These are phyloP conservation scores for Poecilia picta DNA, from an alignment of 2,797 vertebrate genomes.

Conservation along the genomic window DNA sequence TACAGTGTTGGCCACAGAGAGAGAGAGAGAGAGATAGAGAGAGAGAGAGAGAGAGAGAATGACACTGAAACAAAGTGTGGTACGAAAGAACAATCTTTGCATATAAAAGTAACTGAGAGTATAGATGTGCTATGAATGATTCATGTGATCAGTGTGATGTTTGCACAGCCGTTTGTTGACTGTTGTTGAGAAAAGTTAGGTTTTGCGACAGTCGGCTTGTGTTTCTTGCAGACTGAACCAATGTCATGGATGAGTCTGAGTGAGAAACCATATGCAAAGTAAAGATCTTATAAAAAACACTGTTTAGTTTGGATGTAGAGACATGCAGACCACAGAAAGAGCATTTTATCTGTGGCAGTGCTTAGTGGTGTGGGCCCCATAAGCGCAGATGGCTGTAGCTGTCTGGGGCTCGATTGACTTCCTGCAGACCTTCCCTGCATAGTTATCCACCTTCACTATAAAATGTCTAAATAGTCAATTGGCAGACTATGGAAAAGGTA, in stretches of 20 bases:
- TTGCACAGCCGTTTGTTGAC: not conserved
- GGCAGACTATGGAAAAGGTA: not conserved
- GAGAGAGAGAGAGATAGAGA: not conserved
- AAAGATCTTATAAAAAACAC: not conserved
- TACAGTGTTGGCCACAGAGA: conserved; percentile 30
- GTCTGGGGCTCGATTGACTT: not conserved
- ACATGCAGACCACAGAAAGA: not conserved
- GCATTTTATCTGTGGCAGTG: not conserved
- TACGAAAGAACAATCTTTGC: conserved; percentile 20
- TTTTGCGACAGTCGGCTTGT: not conserved
- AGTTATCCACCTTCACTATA: not conserved
- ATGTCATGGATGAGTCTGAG: not conserved
- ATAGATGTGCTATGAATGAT: not conserved
- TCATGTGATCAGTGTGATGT: not conserved
- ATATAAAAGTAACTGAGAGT: conserved; percentile 14
- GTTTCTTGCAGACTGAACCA: not conserved
- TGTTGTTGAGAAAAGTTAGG: not conserved
- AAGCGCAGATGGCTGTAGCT: too few relatives aligned
- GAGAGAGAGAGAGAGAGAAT: not conserved
- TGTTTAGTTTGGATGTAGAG: not conserved
- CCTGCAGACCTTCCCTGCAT: not conserved
- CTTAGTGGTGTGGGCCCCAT: too few relatives aligned
- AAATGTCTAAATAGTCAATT: not conserved
- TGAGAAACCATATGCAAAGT: not conserved
- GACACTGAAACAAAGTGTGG: conserved; percentile 21